Percentiles rank a stretch among this genome's conserved stretches.
phyloP scores from a whole-genome alignment of 2,888 invertebrate genomes.

The Lasioglossum pauxillum region DNA sequence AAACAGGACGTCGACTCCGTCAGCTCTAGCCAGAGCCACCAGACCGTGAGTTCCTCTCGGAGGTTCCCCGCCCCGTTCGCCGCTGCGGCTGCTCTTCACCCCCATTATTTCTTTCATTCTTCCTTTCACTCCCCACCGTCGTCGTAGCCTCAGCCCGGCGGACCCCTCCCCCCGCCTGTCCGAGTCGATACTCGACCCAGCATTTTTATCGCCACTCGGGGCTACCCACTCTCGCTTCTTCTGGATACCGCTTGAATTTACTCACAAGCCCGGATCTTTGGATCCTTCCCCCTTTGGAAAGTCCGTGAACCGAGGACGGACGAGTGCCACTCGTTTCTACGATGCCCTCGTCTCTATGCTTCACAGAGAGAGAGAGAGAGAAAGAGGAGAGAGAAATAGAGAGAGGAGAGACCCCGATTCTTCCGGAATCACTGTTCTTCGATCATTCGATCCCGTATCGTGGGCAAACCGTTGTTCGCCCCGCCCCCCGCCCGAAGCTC shows the following conservation, averaged over 20 bases:
- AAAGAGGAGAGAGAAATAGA: neutral
- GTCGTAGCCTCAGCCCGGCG: neutral
- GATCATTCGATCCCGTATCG: constrained; percentile 11
- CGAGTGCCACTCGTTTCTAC: constrained; percentile 34
- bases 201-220: constrained; percentile 54
- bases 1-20: constrained; percentile 35
- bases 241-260: constrained; percentile 48
- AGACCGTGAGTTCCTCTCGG: constrained; percentile 7
- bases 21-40: constrained; percentile 8
- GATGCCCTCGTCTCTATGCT: constrained; percentile 23
- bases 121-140: constrained; percentile 4
- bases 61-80: neutral
- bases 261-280: constrained; percentile 36
- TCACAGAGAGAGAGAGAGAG: neutral
- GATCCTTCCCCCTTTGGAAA: constrained; percentile 26
- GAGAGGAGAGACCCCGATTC: neutral
- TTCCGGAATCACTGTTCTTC: constrained; percentile 5
- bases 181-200: constrained; percentile 62
- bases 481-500: neutral
- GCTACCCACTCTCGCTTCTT: constrained; percentile 34
- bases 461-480: neutral
- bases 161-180: neutral
- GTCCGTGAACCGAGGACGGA: constrained; percentile 31
- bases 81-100: neutral
- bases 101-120: neutral